Evolutionary conservation across 1,140 invertebrate species (phyloP).

Genomic region (Drosophila pectinifera): DNA sequence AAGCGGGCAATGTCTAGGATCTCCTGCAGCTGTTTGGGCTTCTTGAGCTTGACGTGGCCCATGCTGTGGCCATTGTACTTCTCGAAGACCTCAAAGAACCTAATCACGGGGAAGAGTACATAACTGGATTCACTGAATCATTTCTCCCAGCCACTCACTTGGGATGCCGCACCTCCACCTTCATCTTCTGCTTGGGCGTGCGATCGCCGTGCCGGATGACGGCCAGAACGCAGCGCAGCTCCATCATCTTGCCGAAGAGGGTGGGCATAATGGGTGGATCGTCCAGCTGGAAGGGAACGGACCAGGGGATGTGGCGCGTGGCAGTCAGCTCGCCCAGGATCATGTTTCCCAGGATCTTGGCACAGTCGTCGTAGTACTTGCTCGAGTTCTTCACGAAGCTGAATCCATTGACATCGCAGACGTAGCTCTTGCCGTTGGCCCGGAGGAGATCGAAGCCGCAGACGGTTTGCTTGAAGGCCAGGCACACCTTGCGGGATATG

Average conservation of each 20-base stretch:
- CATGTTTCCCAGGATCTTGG: constrained; percentile 97
- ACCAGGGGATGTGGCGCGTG: constrained; percentile 98
- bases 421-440: constrained; percentile 99
- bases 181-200: constrained; percentile 99
- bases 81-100: constrained; percentile 99
- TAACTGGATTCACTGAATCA: too few species aligned
- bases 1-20: constrained; percentile 97
- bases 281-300: constrained; percentile 97
- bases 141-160: constrained; percentile 88
- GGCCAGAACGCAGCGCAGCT: constrained; percentile 97
- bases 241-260: constrained; percentile 99
- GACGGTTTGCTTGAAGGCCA: constrained; percentile 99
- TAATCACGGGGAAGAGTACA: constrained; percentile 75
- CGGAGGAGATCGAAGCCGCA: constrained; percentile 99
- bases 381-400: constrained; percentile 99
- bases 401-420: constrained; percentile 99
- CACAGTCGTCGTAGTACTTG: constrained; percentile 99
- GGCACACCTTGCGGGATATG: constrained; percentile 98
- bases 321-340: constrained; percentile 97
- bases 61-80: constrained; percentile 98
- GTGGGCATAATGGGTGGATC: constrained; percentile 99
- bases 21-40: constrained; percentile 98
- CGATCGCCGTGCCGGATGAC: constrained; percentile 99
- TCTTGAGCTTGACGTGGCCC: constrained; percentile 98
- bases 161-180: constrained; percentile 98